Evolutionary conservation across 2,888 invertebrate genomes (phyloP), one percentile per base, ranked within the genome.

Genomic region (Formica aserva): DNA sequence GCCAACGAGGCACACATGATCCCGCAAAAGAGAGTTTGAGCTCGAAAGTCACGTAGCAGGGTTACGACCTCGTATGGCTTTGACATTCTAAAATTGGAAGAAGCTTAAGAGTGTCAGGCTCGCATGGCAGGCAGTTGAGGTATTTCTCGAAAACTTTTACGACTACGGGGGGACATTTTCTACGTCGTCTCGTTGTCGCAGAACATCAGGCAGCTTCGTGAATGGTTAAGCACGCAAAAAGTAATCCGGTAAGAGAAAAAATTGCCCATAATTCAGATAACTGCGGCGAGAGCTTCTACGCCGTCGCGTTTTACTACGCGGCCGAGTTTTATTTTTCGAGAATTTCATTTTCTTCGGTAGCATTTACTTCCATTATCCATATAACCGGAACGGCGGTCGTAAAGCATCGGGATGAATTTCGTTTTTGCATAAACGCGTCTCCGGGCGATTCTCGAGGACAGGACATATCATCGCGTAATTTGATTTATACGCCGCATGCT

Each of bases 81-180:
- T 90, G 90, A 90, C 90, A 90, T 90, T 90, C 90, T 90, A 90
- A 90, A 90, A 90, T 90, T 90, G 90, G 90, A 90, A 86, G 90
- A 88, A 88, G 89, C 89, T 90, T 86, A 88, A 85, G 88, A 86
- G 86, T 80, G 84, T 85, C 89, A 82, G 78, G 65, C 55, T 15
- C 76, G 41, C 88, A 77, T 76, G 83, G 72, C 72, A 32, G 72
- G 78, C 81, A 67, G 65, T 67, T 74, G 60, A 72, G 84, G 84
- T 87, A 82, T 87, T 87, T 80, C 85, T 83, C 57, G 82, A 85
- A 84, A 86, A 89, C 85, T 87, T 81, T 75, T 76, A 13, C 35
- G 55, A 75, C 35, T 77, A 1, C 72, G 60, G 78, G 13, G 32
- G 9, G 35, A 72, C 71, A 41, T 60, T 35, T 60, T 18, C 60